Percentiles rank a stretch among this genome's conserved stretches.
These are phyloP conservation scores for Brachyptera risi DNA, from an alignment of 2,888 invertebrate species.

Conservation along the genomic window DNA sequence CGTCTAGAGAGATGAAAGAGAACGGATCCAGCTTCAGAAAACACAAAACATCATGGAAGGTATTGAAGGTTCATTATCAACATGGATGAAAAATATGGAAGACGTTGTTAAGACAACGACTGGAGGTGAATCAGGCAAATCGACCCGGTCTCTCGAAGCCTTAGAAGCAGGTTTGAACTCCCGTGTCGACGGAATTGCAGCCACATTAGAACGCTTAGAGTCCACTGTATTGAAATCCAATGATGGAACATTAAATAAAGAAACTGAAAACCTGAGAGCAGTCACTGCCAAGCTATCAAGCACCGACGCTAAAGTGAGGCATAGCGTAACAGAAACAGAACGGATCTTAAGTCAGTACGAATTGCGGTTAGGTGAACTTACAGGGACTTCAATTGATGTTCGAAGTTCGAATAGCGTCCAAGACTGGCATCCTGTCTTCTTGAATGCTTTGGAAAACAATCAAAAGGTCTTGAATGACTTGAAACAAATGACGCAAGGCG, in stretches of 20 bases:
- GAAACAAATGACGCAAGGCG: slow-evolving; percentile 39
- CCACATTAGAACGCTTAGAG: slow-evolving; percentile 18
- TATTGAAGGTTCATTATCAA: slow-evolving; percentile 48
- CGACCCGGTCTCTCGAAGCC: background rate
- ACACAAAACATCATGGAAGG: slow-evolving; percentile 56
- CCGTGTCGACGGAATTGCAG: slow-evolving; percentile 23
- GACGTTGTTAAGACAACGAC: slow-evolving; percentile 47
- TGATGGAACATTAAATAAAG: background rate
- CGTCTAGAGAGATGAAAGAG: slow-evolving; percentile 60
- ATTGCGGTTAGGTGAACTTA: slow-evolving; percentile 10
- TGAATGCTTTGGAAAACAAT: slow-evolving; percentile 40
- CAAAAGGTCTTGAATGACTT: slow-evolving; percentile 41
- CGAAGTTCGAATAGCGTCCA: slow-evolving; percentile 13
- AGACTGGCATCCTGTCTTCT: slow-evolving; percentile 42
- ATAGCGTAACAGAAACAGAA: slow-evolving; percentile 15
- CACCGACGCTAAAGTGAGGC: slow-evolving; percentile 13
- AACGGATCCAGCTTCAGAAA: slow-evolving; percentile 59
- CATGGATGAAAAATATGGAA: slow-evolving; percentile 45
- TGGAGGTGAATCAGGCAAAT: slow-evolving; percentile 34
- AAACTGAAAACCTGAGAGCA: slow-evolving; percentile 11
- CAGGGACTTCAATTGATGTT: background rate
- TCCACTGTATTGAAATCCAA: background rate
- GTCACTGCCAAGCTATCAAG: slow-evolving; percentile 21
- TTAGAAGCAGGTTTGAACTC: slow-evolving; percentile 5
- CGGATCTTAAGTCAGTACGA: slow-evolving; percentile 23